Conservation (phyloP, 2,797 vertebrate genomes). For the Oreochromis mossambicus region DNA sequence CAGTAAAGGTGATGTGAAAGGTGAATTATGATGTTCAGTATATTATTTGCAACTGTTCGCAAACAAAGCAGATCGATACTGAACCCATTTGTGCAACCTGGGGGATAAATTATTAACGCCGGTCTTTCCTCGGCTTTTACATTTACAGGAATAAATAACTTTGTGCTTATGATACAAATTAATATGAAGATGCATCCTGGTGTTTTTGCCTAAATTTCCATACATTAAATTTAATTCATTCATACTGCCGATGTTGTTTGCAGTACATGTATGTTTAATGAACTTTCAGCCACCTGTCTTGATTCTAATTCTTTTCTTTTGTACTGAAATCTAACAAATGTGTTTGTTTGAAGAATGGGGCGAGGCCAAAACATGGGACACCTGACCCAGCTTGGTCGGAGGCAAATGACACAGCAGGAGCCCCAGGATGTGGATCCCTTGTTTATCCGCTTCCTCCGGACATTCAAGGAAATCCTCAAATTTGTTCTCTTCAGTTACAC, state of each 20-base stretch:
- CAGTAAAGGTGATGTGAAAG: not conserved
- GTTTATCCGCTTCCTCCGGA: slow-evolving; percentile 84
- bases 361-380: slow-evolving; percentile 52
- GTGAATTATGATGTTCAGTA: not conserved
- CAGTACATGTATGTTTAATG: not conserved
- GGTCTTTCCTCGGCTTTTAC: not conserved
- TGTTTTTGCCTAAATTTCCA: not conserved
- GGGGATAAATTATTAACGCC: slow-evolving; percentile 84
- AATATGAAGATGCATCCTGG: not conserved
- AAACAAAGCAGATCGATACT: slow-evolving; percentile 51
- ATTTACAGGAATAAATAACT: not conserved
- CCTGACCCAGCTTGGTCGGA: slow-evolving; percentile 19
- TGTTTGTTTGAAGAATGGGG: slow-evolving; percentile 58
- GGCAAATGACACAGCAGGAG: slow-evolving; percentile 46
- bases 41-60: not conserved
- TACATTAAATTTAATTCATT: not conserved
- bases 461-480: slow-evolving; percentile 89
- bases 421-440: slow-evolving; percentile 77
- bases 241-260: not conserved
- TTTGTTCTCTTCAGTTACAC: slow-evolving; percentile 97
- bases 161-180: not conserved
- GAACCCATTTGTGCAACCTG: slow-evolving; percentile 77
- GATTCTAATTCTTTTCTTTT: not conserved
- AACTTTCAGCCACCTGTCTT: not conserved
- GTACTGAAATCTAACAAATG: not conserved